phyloP scores from a whole-genome alignment of 2,797 vertebrate genomes.

The Pseudocheirus occidentalis region DNA sequence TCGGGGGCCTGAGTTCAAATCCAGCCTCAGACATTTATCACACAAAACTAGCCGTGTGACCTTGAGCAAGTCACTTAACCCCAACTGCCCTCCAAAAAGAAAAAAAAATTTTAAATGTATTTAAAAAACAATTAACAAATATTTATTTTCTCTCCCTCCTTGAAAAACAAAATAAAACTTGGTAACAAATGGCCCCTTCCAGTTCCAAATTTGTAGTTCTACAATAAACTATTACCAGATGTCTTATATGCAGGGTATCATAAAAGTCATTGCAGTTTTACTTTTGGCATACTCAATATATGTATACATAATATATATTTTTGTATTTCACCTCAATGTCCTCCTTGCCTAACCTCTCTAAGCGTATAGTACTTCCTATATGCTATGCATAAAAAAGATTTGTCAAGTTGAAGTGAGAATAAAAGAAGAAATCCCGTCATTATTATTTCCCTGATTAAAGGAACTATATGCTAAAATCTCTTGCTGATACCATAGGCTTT shows the following conservation, averaged over 20 bases:
- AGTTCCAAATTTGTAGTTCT: not conserved
- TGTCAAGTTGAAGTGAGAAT: not conserved
- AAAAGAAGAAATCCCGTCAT: not conserved
- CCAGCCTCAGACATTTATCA: too few relatives aligned
- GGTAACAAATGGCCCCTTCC: not conserved
- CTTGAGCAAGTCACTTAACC: too few relatives aligned
- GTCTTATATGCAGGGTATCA: not conserved
- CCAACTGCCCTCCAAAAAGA: too few relatives aligned
- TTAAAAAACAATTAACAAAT: not conserved
- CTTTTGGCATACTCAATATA: not conserved
- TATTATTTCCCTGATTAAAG: not conserved
- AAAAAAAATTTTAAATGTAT: not conserved
- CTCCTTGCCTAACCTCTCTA: not conserved
- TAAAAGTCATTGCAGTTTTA: not conserved
- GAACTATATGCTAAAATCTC: not conserved
- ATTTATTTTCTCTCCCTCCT: not conserved
- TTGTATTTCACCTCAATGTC: not conserved
- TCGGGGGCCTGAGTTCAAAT: too few relatives aligned
- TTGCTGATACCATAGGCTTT: not conserved
- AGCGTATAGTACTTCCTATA: not conserved
- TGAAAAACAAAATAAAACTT: not conserved
- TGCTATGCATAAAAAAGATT: not conserved
- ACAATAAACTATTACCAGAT: not conserved
- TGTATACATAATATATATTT: not conserved
- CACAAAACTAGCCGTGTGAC: too few relatives aligned